Evolutionary conservation across 2,888 invertebrate genomes (phyloP), one percentile per base, ranked within the genome.

Genomic region (Laothoe populi): DNA sequence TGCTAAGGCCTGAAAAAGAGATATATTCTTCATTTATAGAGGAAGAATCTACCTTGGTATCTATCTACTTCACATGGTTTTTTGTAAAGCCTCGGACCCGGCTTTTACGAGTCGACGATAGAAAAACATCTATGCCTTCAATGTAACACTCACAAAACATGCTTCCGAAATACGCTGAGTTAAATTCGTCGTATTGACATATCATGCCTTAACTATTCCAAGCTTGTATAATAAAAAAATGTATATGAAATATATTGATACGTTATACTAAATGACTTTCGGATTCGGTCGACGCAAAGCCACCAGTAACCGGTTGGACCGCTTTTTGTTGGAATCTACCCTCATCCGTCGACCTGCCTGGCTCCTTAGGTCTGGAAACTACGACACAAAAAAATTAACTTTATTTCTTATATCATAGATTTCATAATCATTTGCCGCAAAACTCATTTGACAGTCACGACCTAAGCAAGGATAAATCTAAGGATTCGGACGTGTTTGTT

Each of bases 321-420:
- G 75, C 89, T 90, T 91, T 91, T 91, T 90, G 86, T 87, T 69
- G 81, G 82, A 87, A 84, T 85, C 88, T 86, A 88, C 90, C 91
- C 91, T 87, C 87, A 79, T 78, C 75, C 77, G 73, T 69, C 81
- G 79, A 83, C 83, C 84, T 79, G 78, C 70, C 81, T 78, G 70
- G 75, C 75, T 73, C 75, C 67, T 71, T 66, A 75, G 70, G 68
- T 72, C 71, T 65, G 57, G 38, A 24, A 49, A 5, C 19, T 5
- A n/a, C 42, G 45, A 3, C 21, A 69, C 48, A 59, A 13, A 3
- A 75, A 73, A 66, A 61, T 24, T n/a, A 57, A 77, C 75, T 64
- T 57, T 69, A 68, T 64, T 21, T 8, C 24, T 2, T 46, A 59
- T 11, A 1, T 0, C 0, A 46, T 69, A 82, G 49, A 73, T 71